phyloP scores from a whole-genome alignment of 1,140 invertebrate genomes.

The Neotoxoptera formosana region DNA sequence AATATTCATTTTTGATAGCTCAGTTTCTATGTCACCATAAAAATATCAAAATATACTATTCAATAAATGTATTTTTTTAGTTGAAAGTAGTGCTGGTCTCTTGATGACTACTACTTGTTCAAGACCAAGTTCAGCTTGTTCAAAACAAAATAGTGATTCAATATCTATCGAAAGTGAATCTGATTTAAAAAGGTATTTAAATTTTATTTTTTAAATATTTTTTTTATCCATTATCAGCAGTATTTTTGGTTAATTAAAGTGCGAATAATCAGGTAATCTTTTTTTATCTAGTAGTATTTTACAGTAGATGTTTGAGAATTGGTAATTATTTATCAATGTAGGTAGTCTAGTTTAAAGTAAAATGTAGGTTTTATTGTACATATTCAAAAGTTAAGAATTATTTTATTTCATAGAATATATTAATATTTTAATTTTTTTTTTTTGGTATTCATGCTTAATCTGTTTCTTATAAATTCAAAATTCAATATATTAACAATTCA shows the following conservation, averaged over 20 bases:
- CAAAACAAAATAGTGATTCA: conserved; percentile 53
- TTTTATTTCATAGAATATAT: conserved; percentile 19
- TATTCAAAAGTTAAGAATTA: background rate
- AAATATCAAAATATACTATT: background rate
- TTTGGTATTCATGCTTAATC: background rate
- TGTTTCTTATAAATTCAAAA: background rate
- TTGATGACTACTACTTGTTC: conserved; percentile 65
- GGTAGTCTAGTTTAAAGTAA: conserved; percentile 26
- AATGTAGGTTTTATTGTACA: background rate
- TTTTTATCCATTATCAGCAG: background rate
- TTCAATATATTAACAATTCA: background rate
- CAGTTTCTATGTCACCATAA: too few species aligned
- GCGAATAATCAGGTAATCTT: conserved; percentile 4
- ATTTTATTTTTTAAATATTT: background rate
- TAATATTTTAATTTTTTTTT: background rate
- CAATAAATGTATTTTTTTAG: conserved; percentile 62
- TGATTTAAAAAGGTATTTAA: conserved; percentile 54
- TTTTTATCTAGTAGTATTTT: conserved; percentile 36
- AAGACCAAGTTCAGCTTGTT: conserved; percentile 48
- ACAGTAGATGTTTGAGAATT: conserved; percentile 18
- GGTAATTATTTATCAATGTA: background rate
- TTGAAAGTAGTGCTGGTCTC: conserved; percentile 70
- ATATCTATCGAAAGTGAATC: conserved; percentile 53
- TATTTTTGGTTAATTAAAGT: conserved; percentile 17
- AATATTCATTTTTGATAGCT: too few species aligned